Percentiles rank a stretch among this genome's conserved stretches.
These are phyloP conservation scores for Ephydatia muelleri DNA, from an alignment of 37 sponge, comb jelly and placozoan genomes.

Conservation along the genomic window DNA sequence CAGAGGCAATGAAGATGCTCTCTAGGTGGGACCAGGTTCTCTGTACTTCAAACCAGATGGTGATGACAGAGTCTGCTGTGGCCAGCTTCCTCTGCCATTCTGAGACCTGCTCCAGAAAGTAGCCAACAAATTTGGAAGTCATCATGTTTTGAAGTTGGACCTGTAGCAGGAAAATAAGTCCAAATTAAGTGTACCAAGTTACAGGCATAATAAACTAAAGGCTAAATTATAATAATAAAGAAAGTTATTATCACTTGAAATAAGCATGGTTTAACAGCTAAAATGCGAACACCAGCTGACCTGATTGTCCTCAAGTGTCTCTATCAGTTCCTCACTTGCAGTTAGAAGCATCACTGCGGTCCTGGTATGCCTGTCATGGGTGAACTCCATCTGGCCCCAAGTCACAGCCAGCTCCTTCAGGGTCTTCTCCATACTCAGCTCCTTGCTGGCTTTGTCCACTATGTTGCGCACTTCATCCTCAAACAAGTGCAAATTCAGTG, in stretches of 20 bases:
- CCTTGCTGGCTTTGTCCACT: conserved; percentile 98
- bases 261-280: no score
- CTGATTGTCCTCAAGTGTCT: conserved; percentile 98
- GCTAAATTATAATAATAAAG: no score
- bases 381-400: conserved; percentile 98
- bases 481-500: conserved; percentile 96
- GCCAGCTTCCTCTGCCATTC: conserved; percentile 98
- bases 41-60: conserved; percentile 99
- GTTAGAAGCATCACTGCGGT: conserved; percentile 78
- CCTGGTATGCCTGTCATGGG: conserved; percentile 82
- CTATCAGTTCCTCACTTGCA: conserved; percentile 95
- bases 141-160: conserved; percentile 99
- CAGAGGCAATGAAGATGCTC: conserved; percentile 98
- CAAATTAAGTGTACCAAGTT: no score
- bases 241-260: no score
- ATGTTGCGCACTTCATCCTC: conserved; percentile 98
- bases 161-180: conserved; percentile 17
- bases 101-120: conserved; percentile 95
- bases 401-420: conserved; percentile 92
- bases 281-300: conserved; percentile 11
- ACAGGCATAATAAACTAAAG: no score
- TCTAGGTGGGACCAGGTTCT: conserved; percentile 99
- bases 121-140: conserved; percentile 97
- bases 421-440: conserved; percentile 99
- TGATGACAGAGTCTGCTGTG: conserved; percentile 94